These are phyloP conservation scores for Myiothlypis coronata DNA, from an alignment of 2,797 vertebrate genomes.

Conservation along the genomic window DNA sequence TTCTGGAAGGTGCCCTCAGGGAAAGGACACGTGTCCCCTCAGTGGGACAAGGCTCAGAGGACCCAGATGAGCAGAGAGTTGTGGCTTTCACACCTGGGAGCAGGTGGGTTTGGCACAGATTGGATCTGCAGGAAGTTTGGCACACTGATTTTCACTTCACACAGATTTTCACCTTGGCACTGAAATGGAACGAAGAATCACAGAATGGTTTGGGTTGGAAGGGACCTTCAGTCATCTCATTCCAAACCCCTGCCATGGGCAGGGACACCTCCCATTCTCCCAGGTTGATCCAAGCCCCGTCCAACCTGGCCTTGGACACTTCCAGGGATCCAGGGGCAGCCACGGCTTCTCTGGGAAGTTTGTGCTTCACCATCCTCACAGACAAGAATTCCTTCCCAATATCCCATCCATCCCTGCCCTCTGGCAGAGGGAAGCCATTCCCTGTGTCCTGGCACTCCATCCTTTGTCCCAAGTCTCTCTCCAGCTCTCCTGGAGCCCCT, in stretches of 20 bases:
- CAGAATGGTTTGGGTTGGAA: background rate
- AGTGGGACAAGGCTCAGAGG: background rate
- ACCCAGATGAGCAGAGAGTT: background rate
- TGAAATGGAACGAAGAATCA: too few species aligned
- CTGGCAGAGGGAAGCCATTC: background rate
- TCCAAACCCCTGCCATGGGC: background rate
- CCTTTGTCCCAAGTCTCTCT: background rate
- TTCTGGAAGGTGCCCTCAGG: background rate
- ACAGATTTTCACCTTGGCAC: background rate
- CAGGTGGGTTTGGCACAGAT: background rate
- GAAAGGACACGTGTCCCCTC: background rate
- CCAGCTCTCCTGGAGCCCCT: background rate
- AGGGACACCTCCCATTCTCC: rapidly evolving
- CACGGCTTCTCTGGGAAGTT: background rate
- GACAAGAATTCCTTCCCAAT: rapidly evolving
- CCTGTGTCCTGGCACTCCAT: background rate
- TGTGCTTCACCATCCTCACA: rapidly evolving
- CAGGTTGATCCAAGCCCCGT: rapidly evolving
- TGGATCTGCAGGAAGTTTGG: background rate
- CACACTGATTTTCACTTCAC: too few species aligned
- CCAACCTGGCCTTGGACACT: background rate
- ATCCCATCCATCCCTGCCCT: rapidly evolving
- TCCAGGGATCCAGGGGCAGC: background rate
- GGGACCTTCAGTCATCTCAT: rapidly evolving
- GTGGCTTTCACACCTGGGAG: background rate